These are phyloP conservation scores for Microtus richardsoni DNA, from an alignment of 2,113 vertebrate species.

Conservation along the genomic window DNA sequence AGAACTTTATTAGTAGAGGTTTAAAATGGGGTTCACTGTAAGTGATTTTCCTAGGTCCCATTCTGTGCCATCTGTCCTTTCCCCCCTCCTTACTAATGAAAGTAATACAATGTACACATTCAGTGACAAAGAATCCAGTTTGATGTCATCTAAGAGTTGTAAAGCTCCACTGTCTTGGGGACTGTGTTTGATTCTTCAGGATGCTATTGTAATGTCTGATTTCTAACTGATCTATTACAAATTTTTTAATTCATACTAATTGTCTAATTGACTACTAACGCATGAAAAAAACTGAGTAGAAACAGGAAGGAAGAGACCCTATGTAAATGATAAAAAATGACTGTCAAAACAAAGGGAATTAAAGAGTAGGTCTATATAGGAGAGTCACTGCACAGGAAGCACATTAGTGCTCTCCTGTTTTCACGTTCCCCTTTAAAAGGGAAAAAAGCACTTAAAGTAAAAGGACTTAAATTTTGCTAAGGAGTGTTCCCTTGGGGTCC, in stretches of 20 bases:
- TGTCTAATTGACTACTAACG: neutral
- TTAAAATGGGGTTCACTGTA: slow-evolving; percentile 77
- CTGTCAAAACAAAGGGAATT: neutral
- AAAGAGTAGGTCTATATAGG: neutral
- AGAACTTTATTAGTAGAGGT: slow-evolving; percentile 75
- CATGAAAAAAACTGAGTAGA: neutral
- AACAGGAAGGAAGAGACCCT: neutral
- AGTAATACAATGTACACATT: slow-evolving; percentile 69
- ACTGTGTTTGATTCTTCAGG: slow-evolving; percentile 33
- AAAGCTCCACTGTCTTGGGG: slow-evolving; percentile 28
- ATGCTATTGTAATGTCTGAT: slow-evolving; percentile 21
- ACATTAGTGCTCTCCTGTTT: neutral
- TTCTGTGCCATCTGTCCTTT: slow-evolving; percentile 70
- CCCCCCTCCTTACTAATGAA: slow-evolving; percentile 55
- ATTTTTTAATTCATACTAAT: neutral
- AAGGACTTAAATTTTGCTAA: neutral
- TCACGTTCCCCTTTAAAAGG: neutral
- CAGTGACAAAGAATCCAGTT: slow-evolving; percentile 61
- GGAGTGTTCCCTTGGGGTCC: neutral
- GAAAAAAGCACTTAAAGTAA: slow-evolving; percentile 2
- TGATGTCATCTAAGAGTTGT: slow-evolving; percentile 34
- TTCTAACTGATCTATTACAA: slow-evolving; percentile 13
- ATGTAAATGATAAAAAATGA: neutral
- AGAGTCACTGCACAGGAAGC: neutral
- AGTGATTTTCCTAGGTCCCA: slow-evolving; percentile 75